Conservation (phyloP, 2,888 invertebrate species). For the Andrena chrysosceles region DNA sequence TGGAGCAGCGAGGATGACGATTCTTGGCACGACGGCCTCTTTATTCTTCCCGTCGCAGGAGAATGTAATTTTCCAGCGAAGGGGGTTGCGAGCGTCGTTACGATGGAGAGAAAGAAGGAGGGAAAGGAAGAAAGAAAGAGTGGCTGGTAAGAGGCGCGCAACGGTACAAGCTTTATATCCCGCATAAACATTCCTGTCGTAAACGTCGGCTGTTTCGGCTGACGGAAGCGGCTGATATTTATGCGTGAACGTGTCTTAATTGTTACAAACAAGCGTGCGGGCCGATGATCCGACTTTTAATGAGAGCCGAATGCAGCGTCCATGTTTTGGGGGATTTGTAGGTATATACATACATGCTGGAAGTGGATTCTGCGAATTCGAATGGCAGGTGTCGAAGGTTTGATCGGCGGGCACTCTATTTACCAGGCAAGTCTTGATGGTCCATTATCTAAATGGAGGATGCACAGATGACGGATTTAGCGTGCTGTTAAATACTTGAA, state of each 20-base stretch:
- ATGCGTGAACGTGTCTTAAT: conserved; percentile 49
- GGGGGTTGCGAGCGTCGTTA: conserved; percentile 18
- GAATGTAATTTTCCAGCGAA: conserved; percentile 28
- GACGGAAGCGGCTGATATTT: conserved; percentile 57
- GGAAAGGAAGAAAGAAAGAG: conserved; percentile 6
- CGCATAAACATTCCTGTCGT: conserved; percentile 59
- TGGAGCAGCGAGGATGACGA: neutral
- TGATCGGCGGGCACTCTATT: too few relatives aligned
- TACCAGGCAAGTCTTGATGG: too few relatives aligned
- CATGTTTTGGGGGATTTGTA: too few relatives aligned
- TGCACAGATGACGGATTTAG: too few relatives aligned
- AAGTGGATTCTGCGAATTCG: too few relatives aligned
- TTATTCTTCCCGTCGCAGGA: neutral
- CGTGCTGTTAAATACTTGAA: too few relatives aligned
- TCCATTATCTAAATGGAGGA: too few relatives aligned
- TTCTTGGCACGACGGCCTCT: neutral
- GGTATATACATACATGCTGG: too few relatives aligned
- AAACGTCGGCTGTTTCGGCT: conserved; percentile 60
- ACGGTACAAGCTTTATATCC: conserved; percentile 63
- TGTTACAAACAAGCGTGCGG: conserved; percentile 39
- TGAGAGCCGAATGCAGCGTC: conserved; percentile 5
- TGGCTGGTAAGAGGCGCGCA: conserved; percentile 26
- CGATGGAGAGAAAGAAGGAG: neutral
- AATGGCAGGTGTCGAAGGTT: too few relatives aligned
- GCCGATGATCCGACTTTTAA: conserved; percentile 19